Evolutionary conservation across 35 echinoderm and acorn worm genomes (phyloP), one percentile per base, ranked within the genome.

Genomic region (Patiria miniata): DNA sequence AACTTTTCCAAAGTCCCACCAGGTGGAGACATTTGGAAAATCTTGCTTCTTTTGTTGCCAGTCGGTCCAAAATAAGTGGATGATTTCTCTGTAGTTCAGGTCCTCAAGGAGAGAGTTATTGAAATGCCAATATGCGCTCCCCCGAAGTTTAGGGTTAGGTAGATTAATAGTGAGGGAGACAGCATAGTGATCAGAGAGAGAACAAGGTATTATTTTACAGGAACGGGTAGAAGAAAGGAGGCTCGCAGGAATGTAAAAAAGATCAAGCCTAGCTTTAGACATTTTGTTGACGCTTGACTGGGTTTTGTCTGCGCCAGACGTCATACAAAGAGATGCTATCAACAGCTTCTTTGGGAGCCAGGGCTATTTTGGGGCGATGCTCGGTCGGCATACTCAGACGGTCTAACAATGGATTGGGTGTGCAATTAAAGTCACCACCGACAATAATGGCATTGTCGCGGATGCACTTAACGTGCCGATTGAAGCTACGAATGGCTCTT

Each of bases 1-100:
- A 22, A 15, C 15, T 78, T 87, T 87, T 12, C 85, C 85, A n/a
- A 87, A 22, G 39, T 87, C 85, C 85, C 60, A 87, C 85, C 85
- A 87, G 8, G 36, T 39, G 30, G 18, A 47, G 17, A 78, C 19
- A 44, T 79, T 55, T 5, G 3, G 12, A 39, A 58, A 85, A 58
- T 69, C 28, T 18, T 5, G 10, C 22, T 85, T 58, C 79, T 87
- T 10, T 3, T 4, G 9, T 79, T 19, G 39, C 85, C 85, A 87
- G 12, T 87, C 10, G 2, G 37, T 7, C 85, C 85, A 87, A 78
- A 87, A 87, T 6, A 78, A 16, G 7, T 0, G n/a, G 22, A 87
- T 78, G 14, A 51, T 78, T 12, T 87, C 36, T 36, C 10, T 37
- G 36, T 87, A 87, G 5, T 77, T 22, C 0, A 79, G 26, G 1